phyloP scores from a whole-genome alignment of 2,113 vertebrate genomes.

The Eudorcas thomsonii region DNA sequence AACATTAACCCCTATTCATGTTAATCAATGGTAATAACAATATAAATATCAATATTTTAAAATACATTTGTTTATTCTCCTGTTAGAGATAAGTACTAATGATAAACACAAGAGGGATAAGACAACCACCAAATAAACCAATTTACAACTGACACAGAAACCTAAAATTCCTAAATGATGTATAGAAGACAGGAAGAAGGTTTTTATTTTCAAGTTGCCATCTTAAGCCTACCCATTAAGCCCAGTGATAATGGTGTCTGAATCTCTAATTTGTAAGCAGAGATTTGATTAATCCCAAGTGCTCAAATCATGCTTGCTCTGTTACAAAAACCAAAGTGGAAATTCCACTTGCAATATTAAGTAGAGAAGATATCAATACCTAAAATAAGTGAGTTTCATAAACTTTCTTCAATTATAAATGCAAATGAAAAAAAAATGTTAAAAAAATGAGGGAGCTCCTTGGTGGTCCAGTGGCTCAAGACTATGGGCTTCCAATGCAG shows the following conservation, averaged over 20 bases:
- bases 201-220: not conserved
- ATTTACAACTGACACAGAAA: not conserved
- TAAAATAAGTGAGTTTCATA: not conserved
- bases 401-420: conserved; percentile 28
- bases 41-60: not conserved
- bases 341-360: not conserved
- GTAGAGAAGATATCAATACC: not conserved
- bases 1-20: not conserved
- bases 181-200: not conserved
- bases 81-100: not conserved
- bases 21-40: not conserved
- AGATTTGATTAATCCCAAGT: not conserved
- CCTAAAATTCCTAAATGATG: not conserved
- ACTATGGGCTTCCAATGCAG: not conserved
- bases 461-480: not conserved
- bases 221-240: not conserved
- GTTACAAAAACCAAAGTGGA: not conserved
- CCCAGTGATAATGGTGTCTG: not conserved
- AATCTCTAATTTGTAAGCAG: not conserved
- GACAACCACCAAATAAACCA: not conserved
- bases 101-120: not conserved
- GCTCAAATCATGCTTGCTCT: not conserved
- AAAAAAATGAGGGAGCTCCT: not conserved
- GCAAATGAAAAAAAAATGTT: not conserved
- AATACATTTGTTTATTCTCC: not conserved